Percentiles rank a stretch among this genome's conserved stretches.
Conservation (phyloP, 2,888 invertebrate species). For the Reticulitermes lucifugus region DNA sequence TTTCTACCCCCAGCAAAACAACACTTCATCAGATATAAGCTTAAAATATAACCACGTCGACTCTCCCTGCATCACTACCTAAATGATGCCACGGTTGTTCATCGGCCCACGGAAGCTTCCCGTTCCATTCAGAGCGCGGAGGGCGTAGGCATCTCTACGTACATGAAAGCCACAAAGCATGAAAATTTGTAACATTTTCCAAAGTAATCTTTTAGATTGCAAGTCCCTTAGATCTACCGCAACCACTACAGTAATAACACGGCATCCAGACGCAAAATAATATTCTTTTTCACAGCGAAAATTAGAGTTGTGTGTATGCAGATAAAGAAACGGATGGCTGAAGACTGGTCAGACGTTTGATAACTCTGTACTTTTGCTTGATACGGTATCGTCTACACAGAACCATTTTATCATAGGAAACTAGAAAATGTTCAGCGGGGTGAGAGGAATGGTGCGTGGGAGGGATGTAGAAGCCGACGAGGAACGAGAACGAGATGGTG, state of each 20-base stretch:
- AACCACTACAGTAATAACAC: neutral
- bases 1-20: neutral
- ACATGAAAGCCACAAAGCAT: neutral
- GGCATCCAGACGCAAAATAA: neutral
- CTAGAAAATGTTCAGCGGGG: slow-evolving; percentile 18
- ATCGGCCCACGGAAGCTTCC: neutral
- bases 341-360: too few species aligned
- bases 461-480: slow-evolving; percentile 31
- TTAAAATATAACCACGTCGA: neutral
- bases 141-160: neutral
- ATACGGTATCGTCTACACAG: slow-evolving; percentile 9
- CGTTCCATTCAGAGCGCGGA: neutral
- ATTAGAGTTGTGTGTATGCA: neutral
- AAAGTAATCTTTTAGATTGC: slow-evolving; percentile 35
- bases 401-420: slow-evolving; percentile 20
- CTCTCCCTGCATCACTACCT: neutral
- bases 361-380: neutral
- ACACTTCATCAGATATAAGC: neutral
- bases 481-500: slow-evolving; percentile 44
- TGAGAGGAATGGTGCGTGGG: slow-evolving; percentile 23
- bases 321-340: neutral
- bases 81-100: neutral
- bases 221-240: too few species aligned
- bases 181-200: slow-evolving; percentile 23
- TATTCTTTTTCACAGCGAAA: neutral